A percentile compares a stretch with the other conserved stretches of the same genome.
These are phyloP conservation scores for Didymodactylos carnosus DNA, from an alignment of 2,888 invertebrate species.

Conservation along the genomic window DNA sequence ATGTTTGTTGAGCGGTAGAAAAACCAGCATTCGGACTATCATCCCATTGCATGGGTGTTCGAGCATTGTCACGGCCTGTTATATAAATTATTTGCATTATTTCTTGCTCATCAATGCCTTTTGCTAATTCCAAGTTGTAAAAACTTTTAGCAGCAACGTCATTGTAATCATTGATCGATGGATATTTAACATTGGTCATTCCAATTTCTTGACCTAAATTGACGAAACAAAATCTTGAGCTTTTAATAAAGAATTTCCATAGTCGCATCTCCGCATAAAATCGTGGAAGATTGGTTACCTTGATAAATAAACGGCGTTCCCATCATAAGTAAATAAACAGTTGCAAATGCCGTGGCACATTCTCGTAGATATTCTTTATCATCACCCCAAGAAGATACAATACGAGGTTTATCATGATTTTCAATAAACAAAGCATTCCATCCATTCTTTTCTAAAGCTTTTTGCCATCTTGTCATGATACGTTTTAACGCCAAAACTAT, in stretches of 20 bases:
- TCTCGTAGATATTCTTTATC: not conserved
- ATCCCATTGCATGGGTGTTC: conserved; percentile 34
- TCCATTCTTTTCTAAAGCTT: not conserved
- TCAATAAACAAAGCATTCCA: not conserved
- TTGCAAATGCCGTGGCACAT: not conserved
- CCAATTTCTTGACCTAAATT: not conserved
- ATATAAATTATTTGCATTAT: not conserved
- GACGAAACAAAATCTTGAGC: too few relatives aligned
- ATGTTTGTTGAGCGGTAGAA: not conserved
- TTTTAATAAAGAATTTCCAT: too few relatives aligned
- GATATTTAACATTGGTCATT: not conserved
- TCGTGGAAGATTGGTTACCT: not conserved
- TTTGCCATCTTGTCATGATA: not conserved
- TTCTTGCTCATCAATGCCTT: not conserved
- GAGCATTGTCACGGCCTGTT: conserved; percentile 20
- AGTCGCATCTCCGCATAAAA: too few relatives aligned
- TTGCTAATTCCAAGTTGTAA: not conserved
- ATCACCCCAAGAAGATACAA: not conserved
- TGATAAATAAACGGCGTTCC: not conserved
- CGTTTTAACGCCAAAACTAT: not conserved
- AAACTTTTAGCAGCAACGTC: not conserved
- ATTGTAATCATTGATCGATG: not conserved
- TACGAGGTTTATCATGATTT: not conserved
- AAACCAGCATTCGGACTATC: conserved; percentile 13
- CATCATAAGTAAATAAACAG: not conserved